phyloP scores from a whole-genome alignment of 2,113 vertebrate species.

The Chitala chitala region DNA sequence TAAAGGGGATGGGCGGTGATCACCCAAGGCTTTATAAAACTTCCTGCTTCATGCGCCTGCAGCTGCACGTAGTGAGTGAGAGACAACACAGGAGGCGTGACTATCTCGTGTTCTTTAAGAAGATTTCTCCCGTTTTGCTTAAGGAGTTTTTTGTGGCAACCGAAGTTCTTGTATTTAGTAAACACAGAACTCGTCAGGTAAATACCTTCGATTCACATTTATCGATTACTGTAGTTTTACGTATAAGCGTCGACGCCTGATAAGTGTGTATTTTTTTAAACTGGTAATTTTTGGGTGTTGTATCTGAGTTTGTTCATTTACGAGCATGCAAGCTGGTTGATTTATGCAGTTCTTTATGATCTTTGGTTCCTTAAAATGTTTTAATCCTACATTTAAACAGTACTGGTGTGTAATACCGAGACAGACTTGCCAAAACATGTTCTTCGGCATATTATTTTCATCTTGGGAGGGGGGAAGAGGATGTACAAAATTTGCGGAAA shows the following conservation, averaged over 20 bases:
- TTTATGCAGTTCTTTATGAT: no score
- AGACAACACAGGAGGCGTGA: not conserved
- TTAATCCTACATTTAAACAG: no score
- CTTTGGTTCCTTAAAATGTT: no score
- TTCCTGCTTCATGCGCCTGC: slow-evolving; percentile 50
- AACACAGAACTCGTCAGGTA: not conserved
- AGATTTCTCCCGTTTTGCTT: slow-evolving; percentile 31
- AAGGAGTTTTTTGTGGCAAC: slow-evolving; percentile 18
- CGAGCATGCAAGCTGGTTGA: no score
- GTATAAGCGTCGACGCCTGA: not conserved
- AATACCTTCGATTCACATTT: not conserved
- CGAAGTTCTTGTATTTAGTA: not conserved
- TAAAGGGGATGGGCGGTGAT: slow-evolving; percentile 49
- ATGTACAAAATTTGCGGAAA: no score
- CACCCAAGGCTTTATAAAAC: slow-evolving; percentile 57
- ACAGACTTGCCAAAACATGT: no score
- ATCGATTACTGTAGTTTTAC: not conserved
- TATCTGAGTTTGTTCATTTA: no score
- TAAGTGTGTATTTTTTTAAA: not conserved
- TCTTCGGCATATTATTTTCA: no score
- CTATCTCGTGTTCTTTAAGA: not conserved
- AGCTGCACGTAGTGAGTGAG: slow-evolving; percentile 46
- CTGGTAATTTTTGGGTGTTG: no score
- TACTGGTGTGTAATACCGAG: no score
- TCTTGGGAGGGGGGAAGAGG: no score